Base-by-base conservation (phyloP, 2,797 vertebrate genomes). In the Echeneis naucrates region DNA sequence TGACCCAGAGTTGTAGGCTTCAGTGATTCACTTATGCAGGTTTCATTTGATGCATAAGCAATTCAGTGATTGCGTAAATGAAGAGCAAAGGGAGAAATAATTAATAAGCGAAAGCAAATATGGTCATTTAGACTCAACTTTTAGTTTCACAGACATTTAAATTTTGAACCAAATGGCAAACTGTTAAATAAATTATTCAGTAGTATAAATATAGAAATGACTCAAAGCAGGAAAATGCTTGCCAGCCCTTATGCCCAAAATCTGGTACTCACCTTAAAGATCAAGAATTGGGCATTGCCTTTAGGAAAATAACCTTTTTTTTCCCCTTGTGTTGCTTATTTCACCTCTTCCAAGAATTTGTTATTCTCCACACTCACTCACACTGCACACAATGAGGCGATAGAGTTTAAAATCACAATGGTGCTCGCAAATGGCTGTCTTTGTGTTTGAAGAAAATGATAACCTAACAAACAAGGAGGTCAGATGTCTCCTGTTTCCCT, bases 401-500 rank as follows among this genome's bases (percentile, higher is more conserved):
- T 32, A 14, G 32, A 73, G 37, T 12, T 5, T 13, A 48, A 38
- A 54, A 1, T 19, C 21, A 2, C 30, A 32, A 3, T 50, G 8
- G 33, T 62, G 19, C 32, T 57, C 12, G 2, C 8, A 24, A 14
- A 7, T 16, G 21, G 47, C 35, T 35, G 21, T 58, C 32, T 80
- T 68, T 80, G 68, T 71, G 19, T 78, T 59, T 13, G 50, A 60
- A 72, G 60, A 76, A 68, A 72, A 72, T 40, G 47, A 78, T 72
- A 45, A 68, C 53, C 26, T 48, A 54, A 52, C 48, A 38, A 78
- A 59, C 56, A 65, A 68, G 17, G 56, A 75, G 60, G 81, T 84
- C 71, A 42, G 47, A 62, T 24, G 57, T 52, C 67, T 87, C 52
- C 1, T 17, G 32, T 87, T 75, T 81, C 55, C 45, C 56, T 32